Evolutionary conservation across 2,888 invertebrate species (phyloP), one percentile per base, ranked within the genome.

Genomic region (Thymelicus acteon): DNA sequence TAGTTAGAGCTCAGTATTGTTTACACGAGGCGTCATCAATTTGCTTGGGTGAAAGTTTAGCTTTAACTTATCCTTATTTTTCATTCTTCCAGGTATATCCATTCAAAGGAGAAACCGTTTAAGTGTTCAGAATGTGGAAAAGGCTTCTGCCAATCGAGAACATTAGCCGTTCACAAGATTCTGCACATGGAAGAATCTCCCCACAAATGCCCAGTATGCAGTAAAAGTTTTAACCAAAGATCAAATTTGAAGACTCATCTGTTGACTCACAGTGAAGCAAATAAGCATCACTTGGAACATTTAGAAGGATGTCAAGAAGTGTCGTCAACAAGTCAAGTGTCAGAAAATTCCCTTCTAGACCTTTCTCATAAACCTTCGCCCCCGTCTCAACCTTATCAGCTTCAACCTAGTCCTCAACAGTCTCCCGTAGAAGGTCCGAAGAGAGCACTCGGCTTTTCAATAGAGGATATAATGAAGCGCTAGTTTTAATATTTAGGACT

Each of bases 61-160:
- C 79, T 68, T 76, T 75, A 67, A 75, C 78, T 87, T 74, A 86
- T 80, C 39, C 62, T 70, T 39, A 60, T 67, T 72, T 62, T 57
- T 80, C 82, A 76, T 90, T 82, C 82, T 94, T 94, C 71, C 95
- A 98, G 98, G 86, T 99, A 99, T 93, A 99, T 99, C 77, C 99
- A 99, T 93, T 98, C 98, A 77, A 99, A 99, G 86, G 98, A 99
- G 91, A 99, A 99, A 88, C 99, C 99, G 0, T 99, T 99, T 94
- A 99, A 98, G 85, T 99, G 99, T 89, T 96, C 95, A 5, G 97
- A 98, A 80, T 99, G 99, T 88, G 98, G 98, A 60, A 99, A 99
- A 92, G 99, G 99, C 6, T 99, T 99, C 92, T 99, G 99, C 87
- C 99, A 99, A 86, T 98, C 98, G 31, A 95, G 99, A 65, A 99